Evolutionary conservation across 2,113 vertebrate genomes (phyloP), one percentile per base, ranked within the genome.

Genomic region (Ageneiosus marmoratus): DNA sequence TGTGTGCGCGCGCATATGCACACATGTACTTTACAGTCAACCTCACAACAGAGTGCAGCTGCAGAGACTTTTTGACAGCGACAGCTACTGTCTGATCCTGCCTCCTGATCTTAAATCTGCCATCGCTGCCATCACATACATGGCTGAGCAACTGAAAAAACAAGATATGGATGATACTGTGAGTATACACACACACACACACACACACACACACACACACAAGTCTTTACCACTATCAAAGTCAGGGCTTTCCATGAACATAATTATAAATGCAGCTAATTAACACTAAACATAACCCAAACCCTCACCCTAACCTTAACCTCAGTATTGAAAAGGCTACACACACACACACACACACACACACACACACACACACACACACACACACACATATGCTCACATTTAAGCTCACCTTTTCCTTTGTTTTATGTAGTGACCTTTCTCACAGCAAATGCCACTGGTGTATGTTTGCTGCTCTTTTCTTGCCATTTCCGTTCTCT

Each of bases 41-140:
- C 88, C 89, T 77, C 91, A 94, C 75, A 92, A 83, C 82, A 89
- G 91, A 0, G 92, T 93, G 69, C 91, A 93, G 83, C 88, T 95
- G 46, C 92, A 94, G 86, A 88, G 87, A 27, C 89, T 93, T 77
- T 91, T 92, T 2, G 84, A 93, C 85, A 88, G 90, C 7, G 92
- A 94, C 77, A 89, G 84, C 86, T 94, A 86, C 86, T 95, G 93
- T 75, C 90, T 95, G 58, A 92, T 94, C 72, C 93, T 95, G 77
- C 94, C 94, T 7, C 93, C 94, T n/a, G 93, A 95, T 89, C 92
- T 95, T 85, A 95, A 95, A 89, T 94, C 94, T 1, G 94, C 94
- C 86, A 94, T 95, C 24, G 67, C 90, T 0, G 94, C 94, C 1
- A 90, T 95, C 75, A 94, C 93, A 2, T 94, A 94, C 92, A 93